Conservation (phyloP, 2,888 invertebrate genomes). For the Caenorhabditis angaria region DNA sequence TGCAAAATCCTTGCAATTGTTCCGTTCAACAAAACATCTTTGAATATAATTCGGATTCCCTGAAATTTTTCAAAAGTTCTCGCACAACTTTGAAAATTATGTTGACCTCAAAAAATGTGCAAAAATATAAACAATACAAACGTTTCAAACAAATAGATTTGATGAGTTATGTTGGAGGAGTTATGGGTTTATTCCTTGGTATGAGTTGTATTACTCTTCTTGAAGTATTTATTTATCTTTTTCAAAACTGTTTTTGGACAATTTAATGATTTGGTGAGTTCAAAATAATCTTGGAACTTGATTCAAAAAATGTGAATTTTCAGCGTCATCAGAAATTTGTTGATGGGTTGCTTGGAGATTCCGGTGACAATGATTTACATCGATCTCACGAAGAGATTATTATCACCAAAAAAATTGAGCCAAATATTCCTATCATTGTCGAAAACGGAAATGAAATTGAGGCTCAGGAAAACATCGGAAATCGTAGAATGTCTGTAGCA, state of each 20-base stretch:
- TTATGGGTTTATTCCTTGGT: conserved; percentile 62
- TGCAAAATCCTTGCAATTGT: conserved; percentile 18
- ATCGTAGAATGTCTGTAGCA: conserved; percentile 6
- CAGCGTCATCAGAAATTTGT: conserved; percentile 46
- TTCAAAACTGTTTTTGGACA: conserved; percentile 61
- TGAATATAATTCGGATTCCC: not conserved
- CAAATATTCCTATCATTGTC: not conserved
- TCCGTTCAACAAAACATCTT: conserved; percentile 16
- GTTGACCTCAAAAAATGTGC: conserved; percentile 13
- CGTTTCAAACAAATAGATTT: conserved; percentile 54
- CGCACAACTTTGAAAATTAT: conserved; percentile 15
- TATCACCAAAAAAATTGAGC: conserved; percentile 41
- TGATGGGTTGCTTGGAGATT: conserved; percentile 18
- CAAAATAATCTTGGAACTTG: not conserved
- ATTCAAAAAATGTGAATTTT: not conserved
- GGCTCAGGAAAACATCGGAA: not conserved
- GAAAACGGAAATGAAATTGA: not conserved
- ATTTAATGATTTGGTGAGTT: conserved; percentile 43
- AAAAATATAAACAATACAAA: conserved; percentile 36
- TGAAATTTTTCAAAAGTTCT: conserved; percentile 6
- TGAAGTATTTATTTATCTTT: conserved; percentile 59
- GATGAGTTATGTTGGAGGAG: conserved; percentile 59
- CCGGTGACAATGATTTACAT: conserved; percentile 8
- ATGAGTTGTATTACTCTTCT: conserved; percentile 62
- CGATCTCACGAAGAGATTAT: conserved; percentile 51